Base-by-base conservation (phyloP, 1,140 invertebrate genomes). In the Sitodiplosis mosellana region DNA sequence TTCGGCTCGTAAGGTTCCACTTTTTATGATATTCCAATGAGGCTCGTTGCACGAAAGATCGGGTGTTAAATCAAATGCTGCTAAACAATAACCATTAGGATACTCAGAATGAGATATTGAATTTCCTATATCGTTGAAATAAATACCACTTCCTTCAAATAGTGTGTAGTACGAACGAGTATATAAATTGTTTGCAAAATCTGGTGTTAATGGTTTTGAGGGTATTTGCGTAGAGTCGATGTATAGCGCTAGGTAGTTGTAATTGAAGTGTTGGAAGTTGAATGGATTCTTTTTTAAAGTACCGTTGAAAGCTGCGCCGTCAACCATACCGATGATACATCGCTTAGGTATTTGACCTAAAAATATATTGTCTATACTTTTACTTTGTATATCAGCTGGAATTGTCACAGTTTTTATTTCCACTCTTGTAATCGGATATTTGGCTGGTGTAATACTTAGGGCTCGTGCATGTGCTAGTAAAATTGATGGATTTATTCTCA, bases 231-330 rank as follows among this genome's bases (percentile, higher is more conserved):
- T n/a, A n/a, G n/a, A 58, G 51, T 65, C 60, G 19, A 61, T 55
- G 42, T 58, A 62, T 46, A 65, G 49, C 33, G 54, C 52, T 20
- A 66, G 51, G 52, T 54, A 55, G 46, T 60, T 62, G 8, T 65
- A 48, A 21, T 49, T 37, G 54, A 52, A 59, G 53, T 64, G 51
- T 50, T 59, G 46, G 54, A 67, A 66, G 52, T 61, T 57, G 49
- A 59, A 66, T 1, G 65, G 64, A 49, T 67, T 68, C 18, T 51
- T 44, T 19, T 17, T 51, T 21, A 48, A 48, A 52, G 53, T 53
- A 17, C 65, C 64, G 49, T 65, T 67, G 47, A 62, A 68, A 7
- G 60, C 58, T 48, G 49, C 46, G 64, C 33, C 48, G 65, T 59
- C 37, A 64, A n/a, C n/a, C n/a, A n/a, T n/a, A n/a, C n/a, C n/a